phyloP scores from a whole-genome alignment of 2,888 invertebrate genomes.

The Caenorhabditis sp. region DNA sequence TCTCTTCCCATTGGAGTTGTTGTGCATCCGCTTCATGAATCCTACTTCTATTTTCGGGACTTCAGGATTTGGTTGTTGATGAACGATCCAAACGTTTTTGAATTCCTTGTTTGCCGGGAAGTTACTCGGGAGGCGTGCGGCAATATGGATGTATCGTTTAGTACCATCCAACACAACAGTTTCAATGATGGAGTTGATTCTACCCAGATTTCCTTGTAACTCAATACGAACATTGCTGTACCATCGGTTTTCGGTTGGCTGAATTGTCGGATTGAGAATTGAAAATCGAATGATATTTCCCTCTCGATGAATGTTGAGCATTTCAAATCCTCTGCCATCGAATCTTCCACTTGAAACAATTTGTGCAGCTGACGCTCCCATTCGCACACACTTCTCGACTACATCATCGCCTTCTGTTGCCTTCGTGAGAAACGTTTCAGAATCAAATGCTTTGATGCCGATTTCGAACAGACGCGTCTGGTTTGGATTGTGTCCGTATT shows the following conservation, averaged over 20 bases:
- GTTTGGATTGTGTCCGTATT: not conserved
- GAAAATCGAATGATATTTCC: conserved; percentile 2
- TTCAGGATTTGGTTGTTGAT: not conserved
- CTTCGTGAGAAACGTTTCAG: not conserved
- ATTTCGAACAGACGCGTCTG: not conserved
- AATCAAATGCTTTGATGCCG: not conserved
- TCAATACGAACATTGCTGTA: not conserved
- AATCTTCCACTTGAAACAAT: conserved; percentile 11
- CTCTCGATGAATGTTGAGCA: not conserved
- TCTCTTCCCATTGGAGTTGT: conserved; percentile 8
- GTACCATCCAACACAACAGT: not conserved
- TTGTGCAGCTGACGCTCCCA: conserved; percentile 30
- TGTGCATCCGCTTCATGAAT: not conserved
- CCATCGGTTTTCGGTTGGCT: conserved; percentile 22
- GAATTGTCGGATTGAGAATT: conserved; percentile 2
- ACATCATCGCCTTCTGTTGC: not conserved
- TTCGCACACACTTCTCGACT: conserved; percentile 24
- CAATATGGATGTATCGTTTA: not conserved
- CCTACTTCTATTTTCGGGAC: not conserved
- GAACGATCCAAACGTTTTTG: not conserved
- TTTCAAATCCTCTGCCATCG: conserved; percentile 12
- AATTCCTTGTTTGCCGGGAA: not conserved
- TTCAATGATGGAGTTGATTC: conserved; percentile 17
- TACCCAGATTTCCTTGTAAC: not conserved
- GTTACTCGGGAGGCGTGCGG: not conserved